Evolutionary conservation across 2,888 invertebrate species (phyloP), one percentile per base, ranked within the genome.

Genomic region (Myathropa florea): DNA sequence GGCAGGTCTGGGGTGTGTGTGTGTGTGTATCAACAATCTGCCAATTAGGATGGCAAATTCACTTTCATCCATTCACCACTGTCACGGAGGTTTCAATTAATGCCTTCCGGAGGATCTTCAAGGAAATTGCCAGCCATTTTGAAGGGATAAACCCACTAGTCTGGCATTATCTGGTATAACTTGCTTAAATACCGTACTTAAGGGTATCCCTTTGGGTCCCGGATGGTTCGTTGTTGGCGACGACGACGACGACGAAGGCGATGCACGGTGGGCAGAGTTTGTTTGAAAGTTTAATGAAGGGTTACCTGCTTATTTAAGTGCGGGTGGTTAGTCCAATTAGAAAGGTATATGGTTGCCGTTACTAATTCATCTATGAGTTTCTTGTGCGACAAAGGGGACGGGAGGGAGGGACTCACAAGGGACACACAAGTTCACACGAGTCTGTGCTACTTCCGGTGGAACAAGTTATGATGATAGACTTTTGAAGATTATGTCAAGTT

Each of bases 61-160:
- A 75, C 79, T 79, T 71, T 79, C 71, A 79, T 59, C 64, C 68
- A 57, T 68, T 70, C 63, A 64, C 81, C 81, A 81, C 68, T 81
- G 81, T 81, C 81, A 75, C 70, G 77, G 60, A 77, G 77, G 77
- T 83, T 77, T 83, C 82, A 77, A 83, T 83, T 77, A 83, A 83
- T 83, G 39, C 71, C 77, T 61, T 77, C 71, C 82, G 70, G 65
- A 72, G 71, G 77, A 83, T 83, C 82, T 72, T 65, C 46, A 65
- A 70, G 76, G 70, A 76, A 76, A 82, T 82, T 82, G 71, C 70
- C 70, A 83, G 67, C 71, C 24, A 77, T 83, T 83, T 83, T 77
- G 77, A 72, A 71, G 71, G 71, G 77, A 83, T 77, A 77, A 72
- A 65, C 71, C 77, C 61, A 53, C 60, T 55, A 24, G 30, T 71